These are phyloP conservation scores for Iguana delicatissima DNA, from an alignment of 2,797 vertebrate species.

Conservation along the genomic window DNA sequence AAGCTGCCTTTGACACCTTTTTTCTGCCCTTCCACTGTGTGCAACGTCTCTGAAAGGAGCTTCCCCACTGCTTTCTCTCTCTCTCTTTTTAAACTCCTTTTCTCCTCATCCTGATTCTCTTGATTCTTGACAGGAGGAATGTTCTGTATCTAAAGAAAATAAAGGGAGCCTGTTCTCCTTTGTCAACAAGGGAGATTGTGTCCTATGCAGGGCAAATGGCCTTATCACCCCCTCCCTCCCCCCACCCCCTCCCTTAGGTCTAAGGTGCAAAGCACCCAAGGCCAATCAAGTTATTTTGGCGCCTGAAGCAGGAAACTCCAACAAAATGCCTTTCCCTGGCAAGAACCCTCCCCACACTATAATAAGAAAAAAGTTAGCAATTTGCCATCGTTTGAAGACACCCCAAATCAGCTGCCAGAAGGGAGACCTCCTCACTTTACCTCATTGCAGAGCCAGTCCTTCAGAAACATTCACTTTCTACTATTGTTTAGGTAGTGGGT, in stretches of 20 bases:
- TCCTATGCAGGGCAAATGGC: constrained; percentile 3
- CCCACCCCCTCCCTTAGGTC: neutral
- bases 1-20: neutral
- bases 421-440: neutral
- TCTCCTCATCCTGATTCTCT: constrained; percentile 7
- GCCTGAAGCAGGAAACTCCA: neutral
- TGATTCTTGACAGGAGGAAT: neutral
- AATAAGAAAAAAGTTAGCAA: neutral
- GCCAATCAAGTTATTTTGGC: neutral
- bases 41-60: neutral
- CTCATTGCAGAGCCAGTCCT: neutral
- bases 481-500: neutral
- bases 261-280: neutral
- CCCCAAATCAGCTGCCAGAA: neutral
- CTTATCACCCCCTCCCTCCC: neutral
- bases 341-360: neutral
- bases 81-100: neutral
- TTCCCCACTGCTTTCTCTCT: constrained; percentile 36
- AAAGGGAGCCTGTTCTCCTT: constrained; percentile 7
- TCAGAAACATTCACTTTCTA: neutral
- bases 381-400: neutral
- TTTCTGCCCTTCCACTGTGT: neutral
- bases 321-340: neutral
- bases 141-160: neutral
- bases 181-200: constrained; percentile 6